Evolutionary conservation across 2,113 vertebrate species (phyloP).

Genomic region (Platanista minor): DNA sequence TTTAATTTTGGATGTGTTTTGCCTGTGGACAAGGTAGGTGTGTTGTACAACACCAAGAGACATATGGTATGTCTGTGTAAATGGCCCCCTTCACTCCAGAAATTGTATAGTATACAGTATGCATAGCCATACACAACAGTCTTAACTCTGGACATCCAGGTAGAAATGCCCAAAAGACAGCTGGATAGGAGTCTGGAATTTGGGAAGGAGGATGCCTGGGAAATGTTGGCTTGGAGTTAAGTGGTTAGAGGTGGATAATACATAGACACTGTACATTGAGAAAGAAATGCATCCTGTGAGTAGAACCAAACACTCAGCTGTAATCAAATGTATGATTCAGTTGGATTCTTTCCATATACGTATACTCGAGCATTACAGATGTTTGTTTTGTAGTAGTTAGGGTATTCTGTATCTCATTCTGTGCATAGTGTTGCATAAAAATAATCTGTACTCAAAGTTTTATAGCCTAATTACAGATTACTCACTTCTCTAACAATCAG

Average conservation of each 20-base stretch:
- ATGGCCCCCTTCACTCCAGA: not conserved
- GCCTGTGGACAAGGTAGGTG: not conserved
- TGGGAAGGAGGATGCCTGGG: not conserved
- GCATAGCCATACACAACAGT: not conserved
- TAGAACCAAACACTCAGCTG: not conserved
- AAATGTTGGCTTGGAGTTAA: not conserved
- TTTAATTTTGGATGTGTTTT: not conserved
- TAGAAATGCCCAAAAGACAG: not conserved
- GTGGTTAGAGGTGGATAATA: not conserved
- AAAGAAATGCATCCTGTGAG: not conserved
- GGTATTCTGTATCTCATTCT: not conserved
- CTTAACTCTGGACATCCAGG: not conserved
- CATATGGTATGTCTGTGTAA: not conserved
- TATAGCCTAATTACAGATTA: conserved; percentile 4
- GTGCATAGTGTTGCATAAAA: conserved; percentile 11
- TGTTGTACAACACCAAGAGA: not conserved
- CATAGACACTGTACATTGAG: not conserved
- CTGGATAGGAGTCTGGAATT: not conserved
- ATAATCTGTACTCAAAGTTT: not conserved
- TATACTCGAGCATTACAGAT: not conserved
- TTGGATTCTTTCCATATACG: not conserved
- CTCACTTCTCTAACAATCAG: not conserved
- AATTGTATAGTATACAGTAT: not conserved
- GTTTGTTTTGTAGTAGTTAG: not conserved
- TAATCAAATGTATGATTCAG: not conserved